Percentiles rank a stretch among this genome's conserved stretches.
Evolutionary conservation across 2,888 invertebrate genomes (phyloP).

Genomic region (Drosophila vallismaia): DNA sequence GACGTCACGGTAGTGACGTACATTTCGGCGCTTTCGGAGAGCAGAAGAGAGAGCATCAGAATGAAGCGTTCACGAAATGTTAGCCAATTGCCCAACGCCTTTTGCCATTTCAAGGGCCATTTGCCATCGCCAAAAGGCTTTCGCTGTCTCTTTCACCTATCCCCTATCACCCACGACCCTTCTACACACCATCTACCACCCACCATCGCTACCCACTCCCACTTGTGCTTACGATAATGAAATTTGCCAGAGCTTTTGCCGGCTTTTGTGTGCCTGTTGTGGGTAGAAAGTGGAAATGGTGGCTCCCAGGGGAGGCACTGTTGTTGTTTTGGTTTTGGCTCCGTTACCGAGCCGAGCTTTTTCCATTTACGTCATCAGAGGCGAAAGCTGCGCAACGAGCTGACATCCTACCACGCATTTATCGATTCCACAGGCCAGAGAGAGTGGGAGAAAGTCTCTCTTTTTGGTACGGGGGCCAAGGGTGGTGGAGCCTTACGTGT

Average conservation of each 20-base stretch:
- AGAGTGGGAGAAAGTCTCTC: conserved; percentile 9
- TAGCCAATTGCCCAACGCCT: conserved; percentile 55
- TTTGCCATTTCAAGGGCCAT: conserved; percentile 72
- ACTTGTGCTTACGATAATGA: conserved; percentile 62
- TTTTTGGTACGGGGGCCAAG: conserved; percentile 3
- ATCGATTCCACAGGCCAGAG: conserved; percentile 55
- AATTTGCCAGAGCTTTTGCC: conserved; percentile 71
- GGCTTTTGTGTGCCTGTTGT: conserved; percentile 62
- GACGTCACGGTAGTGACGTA: conserved; percentile 73
- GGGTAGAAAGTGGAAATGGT: neutral
- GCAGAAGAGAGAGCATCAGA: conserved; percentile 3
- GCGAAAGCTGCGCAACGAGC: conserved; percentile 69
- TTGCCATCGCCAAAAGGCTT: conserved; percentile 34
- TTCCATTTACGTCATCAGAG: conserved; percentile 81
- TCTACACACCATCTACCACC: conserved; percentile 18
- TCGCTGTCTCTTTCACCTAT: neutral
- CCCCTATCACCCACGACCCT: neutral
- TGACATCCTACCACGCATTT: conserved; percentile 71
- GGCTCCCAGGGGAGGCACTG: conserved; percentile 29
- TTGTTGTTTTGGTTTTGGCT: conserved; percentile 59
- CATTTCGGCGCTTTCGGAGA: conserved; percentile 4
- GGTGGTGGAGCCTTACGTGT: conserved; percentile 23
- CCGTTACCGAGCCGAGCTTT: conserved; percentile 64
- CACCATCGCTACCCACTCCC: neutral
- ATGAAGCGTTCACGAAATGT: neutral